Evolutionary conservation across 2,797 vertebrate species (phyloP).

Genomic region (Sebastes hubbsi): DNA sequence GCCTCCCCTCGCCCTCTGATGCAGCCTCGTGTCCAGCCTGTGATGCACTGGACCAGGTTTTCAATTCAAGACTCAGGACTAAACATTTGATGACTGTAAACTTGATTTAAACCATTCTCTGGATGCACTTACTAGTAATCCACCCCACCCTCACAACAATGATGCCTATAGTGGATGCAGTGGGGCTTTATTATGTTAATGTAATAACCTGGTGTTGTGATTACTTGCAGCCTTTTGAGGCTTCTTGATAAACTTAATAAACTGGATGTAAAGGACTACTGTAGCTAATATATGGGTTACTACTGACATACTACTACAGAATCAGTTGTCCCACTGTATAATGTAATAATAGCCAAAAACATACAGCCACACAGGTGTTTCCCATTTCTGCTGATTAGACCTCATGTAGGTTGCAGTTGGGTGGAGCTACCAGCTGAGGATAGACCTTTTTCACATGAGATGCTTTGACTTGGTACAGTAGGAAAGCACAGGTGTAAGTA

Average conservation of each 20-base stretch:
- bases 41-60: conserved; percentile 7
- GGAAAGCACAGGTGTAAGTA: not conserved
- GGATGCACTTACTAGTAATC: not conserved
- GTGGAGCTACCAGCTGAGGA: not conserved
- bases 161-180: conserved; percentile 3
- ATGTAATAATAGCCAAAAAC: not conserved
- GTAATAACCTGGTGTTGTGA: conserved; percentile 18
- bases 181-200: conserved; percentile 17
- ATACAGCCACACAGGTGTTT: conserved; percentile 7
- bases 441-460: not conserved
- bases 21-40: conserved; percentile 24
- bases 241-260: conserved; percentile 15
- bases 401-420: not conserved
- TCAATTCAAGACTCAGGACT: not conserved
- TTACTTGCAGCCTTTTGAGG: not conserved
- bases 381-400: not conserved
- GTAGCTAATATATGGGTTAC: not conserved
- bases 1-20: conserved; percentile 19
- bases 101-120: not conserved
- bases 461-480: not conserved
- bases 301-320: not conserved
- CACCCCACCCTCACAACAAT: not conserved
- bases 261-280: not conserved
- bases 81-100: not conserved
- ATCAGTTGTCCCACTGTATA: not conserved